Conservation (phyloP, 2,113 vertebrate species). For the Columba janthina region DNA sequence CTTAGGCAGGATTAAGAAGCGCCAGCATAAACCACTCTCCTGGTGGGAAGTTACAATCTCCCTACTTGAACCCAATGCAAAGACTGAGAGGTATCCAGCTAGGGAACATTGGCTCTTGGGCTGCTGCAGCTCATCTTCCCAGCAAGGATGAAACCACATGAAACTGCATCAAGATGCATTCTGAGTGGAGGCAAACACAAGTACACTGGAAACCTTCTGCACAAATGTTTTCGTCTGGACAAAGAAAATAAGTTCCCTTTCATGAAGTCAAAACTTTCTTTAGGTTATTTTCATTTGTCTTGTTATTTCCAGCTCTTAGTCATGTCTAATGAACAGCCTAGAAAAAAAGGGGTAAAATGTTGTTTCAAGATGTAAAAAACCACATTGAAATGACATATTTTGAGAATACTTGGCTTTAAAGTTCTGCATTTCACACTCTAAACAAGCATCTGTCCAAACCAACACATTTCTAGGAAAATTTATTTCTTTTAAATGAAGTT, state of each 20-base stretch:
- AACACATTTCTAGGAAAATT: constrained; percentile 37
- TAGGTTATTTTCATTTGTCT: background rate
- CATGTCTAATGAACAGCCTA: background rate
- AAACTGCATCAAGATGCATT: background rate
- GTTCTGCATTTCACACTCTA: background rate
- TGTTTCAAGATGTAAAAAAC: constrained; percentile 2
- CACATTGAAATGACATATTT: background rate
- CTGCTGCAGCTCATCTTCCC: background rate
- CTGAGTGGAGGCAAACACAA: background rate
- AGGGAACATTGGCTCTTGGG: background rate
- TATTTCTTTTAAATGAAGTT: background rate
- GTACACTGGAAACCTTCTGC: background rate
- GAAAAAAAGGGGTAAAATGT: background rate
- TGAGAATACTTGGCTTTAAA: background rate
- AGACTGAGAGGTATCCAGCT: background rate
- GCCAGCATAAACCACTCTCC: background rate
- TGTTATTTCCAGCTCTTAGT: background rate
- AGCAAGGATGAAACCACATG: background rate
- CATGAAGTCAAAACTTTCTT: background rate
- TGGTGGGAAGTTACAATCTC: background rate
- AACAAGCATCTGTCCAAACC: background rate
- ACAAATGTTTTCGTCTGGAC: background rate
- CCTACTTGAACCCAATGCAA: background rate
- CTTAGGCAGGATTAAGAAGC: background rate
- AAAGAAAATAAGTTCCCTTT: background rate